A percentile compares a stretch with the other conserved stretches of the same genome.
phyloP scores from a whole-genome alignment of 1,140 invertebrate genomes.

The Ephestia elutella region DNA sequence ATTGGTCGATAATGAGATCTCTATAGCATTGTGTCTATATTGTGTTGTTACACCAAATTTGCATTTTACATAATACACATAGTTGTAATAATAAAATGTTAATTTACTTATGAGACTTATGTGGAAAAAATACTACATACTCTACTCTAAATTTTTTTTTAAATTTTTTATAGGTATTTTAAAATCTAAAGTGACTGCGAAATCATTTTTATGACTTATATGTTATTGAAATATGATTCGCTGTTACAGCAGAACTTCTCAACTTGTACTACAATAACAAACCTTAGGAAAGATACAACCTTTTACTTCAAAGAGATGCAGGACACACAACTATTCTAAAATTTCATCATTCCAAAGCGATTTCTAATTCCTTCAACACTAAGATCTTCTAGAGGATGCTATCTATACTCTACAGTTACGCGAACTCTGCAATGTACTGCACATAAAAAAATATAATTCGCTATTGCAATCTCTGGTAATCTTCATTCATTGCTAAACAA shows the following conservation, averaged over 20 bases:
- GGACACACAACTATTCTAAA: conserved; percentile 36
- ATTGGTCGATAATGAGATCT: conserved; percentile 73
- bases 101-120: conserved; percentile 53
- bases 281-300: conserved; percentile 38
- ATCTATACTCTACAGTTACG: conserved; percentile 34
- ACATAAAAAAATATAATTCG: conserved; percentile 71
- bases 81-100: conserved; percentile 57
- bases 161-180: conserved; percentile 33
- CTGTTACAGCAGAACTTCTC: background rate
- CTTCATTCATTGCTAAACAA: conserved; percentile 49
- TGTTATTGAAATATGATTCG: conserved; percentile 4
- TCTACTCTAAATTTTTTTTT: conserved; percentile 52
- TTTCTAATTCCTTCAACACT: conserved; percentile 39
- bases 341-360: conserved; percentile 45
- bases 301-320: conserved; percentile 31
- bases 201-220: background rate
- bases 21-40: conserved; percentile 59
- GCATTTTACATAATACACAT: conserved; percentile 56
- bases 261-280: conserved; percentile 35
- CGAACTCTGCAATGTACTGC: conserved; percentile 36
- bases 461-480: conserved; percentile 69
- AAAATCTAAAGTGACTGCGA: conserved; percentile 26
- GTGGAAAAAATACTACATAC: conserved; percentile 56
- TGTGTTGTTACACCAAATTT: conserved; percentile 59
- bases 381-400: conserved; percentile 40